phyloP scores from a whole-genome alignment of 1,140 invertebrate genomes.

The Papilio dardanus region DNA sequence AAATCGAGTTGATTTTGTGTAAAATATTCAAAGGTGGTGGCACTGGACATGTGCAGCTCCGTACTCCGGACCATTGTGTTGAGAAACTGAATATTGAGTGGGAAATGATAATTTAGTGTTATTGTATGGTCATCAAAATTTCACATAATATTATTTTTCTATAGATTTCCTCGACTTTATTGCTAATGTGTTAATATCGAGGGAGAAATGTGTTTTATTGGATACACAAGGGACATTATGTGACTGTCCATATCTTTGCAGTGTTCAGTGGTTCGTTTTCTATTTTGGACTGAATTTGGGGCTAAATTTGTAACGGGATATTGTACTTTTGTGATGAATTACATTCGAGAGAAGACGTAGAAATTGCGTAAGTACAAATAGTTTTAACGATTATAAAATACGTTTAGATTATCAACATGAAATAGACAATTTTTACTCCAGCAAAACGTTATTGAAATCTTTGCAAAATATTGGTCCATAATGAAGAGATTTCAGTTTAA shows the following conservation, averaged over 20 bases:
- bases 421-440: background rate
- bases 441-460: background rate
- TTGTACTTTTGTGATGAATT: constrained; percentile 60
- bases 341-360: constrained; percentile 50
- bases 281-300: constrained; percentile 69
- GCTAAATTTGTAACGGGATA: constrained; percentile 58
- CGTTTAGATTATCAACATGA: background rate
- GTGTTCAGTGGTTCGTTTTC: constrained; percentile 62
- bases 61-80: constrained; percentile 56
- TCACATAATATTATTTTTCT: constrained; percentile 47
- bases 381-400: constrained; percentile 23
- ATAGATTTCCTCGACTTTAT: constrained; percentile 56
- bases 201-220: constrained; percentile 44
- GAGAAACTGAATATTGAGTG: constrained; percentile 47
- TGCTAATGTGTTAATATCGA: constrained; percentile 43
- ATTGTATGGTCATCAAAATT: constrained; percentile 43
- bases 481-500: background rate
- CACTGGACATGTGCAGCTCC: constrained; percentile 56
- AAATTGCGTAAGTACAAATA: constrained; percentile 72
- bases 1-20: constrained; percentile 70
- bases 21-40: constrained; percentile 60
- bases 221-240: constrained; percentile 56
- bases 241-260: constrained; percentile 50
- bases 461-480: background rate
- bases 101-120: constrained; percentile 35